These are phyloP conservation scores for Apamea epomidion DNA, from an alignment of 2,888 invertebrate genomes.

Conservation along the genomic window DNA sequence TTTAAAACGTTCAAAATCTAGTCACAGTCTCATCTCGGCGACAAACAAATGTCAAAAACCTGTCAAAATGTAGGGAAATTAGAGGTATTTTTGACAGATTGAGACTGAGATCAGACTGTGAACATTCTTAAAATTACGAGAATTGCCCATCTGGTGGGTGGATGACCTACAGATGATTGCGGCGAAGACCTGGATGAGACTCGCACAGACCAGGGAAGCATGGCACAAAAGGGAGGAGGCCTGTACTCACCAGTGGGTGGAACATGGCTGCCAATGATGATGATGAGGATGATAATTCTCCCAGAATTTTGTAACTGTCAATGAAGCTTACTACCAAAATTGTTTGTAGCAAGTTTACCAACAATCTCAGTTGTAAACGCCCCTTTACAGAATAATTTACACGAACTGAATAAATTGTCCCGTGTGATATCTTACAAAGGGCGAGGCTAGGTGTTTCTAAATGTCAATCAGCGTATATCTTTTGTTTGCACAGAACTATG, in stretches of 20 bases:
- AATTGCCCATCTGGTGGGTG: too few species aligned
- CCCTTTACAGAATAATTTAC: constrained; percentile 56
- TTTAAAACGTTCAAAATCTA: too few species aligned
- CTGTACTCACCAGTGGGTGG: background rate
- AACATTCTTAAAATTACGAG: too few species aligned
- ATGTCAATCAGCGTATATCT: constrained; percentile 68
- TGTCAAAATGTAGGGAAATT: too few species aligned
- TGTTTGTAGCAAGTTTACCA: background rate
- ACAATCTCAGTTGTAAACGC: constrained; percentile 36
- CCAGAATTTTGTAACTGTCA: background rate
- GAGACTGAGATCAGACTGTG: too few species aligned
- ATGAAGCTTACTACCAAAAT: background rate
- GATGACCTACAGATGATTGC: background rate
- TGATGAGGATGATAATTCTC: background rate
- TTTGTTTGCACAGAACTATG: constrained; percentile 64
- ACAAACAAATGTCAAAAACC: too few species aligned
- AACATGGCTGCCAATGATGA: background rate
- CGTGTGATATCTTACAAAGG: constrained; percentile 65
- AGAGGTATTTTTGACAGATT: too few species aligned
- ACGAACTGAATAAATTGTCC: constrained; percentile 64
- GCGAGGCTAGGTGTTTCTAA: constrained; percentile 67
- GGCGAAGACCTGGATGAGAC: background rate
- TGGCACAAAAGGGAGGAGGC: background rate
- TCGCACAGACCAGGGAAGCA: background rate
- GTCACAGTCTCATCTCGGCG: too few species aligned